Evolutionary conservation across 2,113 vertebrate genomes (phyloP).

Genomic region (Polypterus bichir): DNA sequence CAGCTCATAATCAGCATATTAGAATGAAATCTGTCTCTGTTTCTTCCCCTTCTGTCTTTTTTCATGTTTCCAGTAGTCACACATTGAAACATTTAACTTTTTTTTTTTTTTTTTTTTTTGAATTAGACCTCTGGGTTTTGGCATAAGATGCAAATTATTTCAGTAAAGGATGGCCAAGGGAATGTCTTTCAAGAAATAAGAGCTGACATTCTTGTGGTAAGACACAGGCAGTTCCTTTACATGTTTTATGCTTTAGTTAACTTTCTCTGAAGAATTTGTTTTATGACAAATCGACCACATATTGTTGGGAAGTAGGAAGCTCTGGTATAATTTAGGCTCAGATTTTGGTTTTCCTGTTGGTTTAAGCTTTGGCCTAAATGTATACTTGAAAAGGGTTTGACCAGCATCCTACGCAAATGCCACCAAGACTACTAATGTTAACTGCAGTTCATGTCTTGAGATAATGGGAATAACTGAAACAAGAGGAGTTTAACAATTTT

Average conservation of each 20-base stretch:
- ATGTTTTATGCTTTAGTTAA: conserved; percentile 45
- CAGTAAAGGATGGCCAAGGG: conserved; percentile 33
- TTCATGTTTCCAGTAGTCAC: conserved; percentile 49
- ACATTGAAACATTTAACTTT: conserved; percentile 53
- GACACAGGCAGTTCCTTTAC: conserved; percentile 48
- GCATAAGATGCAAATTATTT: conserved; percentile 34
- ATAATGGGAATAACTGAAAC: no score
- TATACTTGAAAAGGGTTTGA: conserved; percentile 1
- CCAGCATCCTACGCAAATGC: conserved; percentile 11
- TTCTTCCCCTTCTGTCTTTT: background rate
- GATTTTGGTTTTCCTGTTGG: conserved; percentile 14
- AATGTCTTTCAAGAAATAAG: conserved; percentile 41
- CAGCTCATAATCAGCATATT: no score
- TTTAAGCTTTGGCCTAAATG: conserved; percentile 20
- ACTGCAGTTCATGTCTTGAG: no score
- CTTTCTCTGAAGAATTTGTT: conserved; percentile 45
- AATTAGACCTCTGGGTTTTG: conserved; percentile 46
- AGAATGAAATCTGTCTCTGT: no score
- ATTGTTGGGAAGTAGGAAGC: conserved; percentile 29
- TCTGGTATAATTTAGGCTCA: conserved; percentile 30
- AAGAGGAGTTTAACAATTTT: no score
- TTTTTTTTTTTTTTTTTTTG: conserved; percentile 22
- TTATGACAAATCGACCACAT: conserved; percentile 40
- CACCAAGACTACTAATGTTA: no score
- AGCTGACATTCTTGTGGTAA: conserved; percentile 47